Evolutionary conservation across 2,888 invertebrate species (phyloP).

Genomic region (Ctena decussata): DNA sequence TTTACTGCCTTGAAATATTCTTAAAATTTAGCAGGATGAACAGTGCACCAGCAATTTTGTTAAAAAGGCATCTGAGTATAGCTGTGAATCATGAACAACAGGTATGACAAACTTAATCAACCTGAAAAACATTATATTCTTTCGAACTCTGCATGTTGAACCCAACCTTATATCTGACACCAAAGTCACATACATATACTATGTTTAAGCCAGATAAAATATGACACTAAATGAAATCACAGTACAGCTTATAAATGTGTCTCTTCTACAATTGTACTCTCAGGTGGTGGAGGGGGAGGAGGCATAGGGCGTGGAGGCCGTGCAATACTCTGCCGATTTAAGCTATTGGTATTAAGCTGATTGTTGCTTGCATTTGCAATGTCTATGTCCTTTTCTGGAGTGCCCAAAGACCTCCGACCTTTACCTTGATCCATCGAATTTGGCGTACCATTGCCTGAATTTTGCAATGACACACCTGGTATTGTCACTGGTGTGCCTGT

Average conservation of each 20-base stretch:
- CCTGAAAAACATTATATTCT: no score
- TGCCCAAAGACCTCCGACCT: background rate
- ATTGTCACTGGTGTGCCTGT: conserved; percentile 69
- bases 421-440: conserved; percentile 10
- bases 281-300: conserved; percentile 79
- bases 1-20: no score
- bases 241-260: conserved; percentile 70
- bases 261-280: conserved; percentile 73
- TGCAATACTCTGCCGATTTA: conserved; percentile 66
- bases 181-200: no score
- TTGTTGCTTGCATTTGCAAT: conserved; percentile 55
- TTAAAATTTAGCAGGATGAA: no score
- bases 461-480: conserved; percentile 27
- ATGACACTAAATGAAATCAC: conserved; percentile 2
- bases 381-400: conserved; percentile 38
- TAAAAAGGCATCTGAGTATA: no score
- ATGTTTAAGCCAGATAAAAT: no score
- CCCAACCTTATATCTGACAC: no score
- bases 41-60: no score
- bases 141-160: no score
- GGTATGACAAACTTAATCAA: no score
- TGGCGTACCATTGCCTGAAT: conserved; percentile 11
- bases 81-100: no score
- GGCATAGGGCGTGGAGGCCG: conserved; percentile 76
- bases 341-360: conserved; percentile 66